Conservation (phyloP, 2,797 vertebrate species). For the Labeo calbasu region DNA sequence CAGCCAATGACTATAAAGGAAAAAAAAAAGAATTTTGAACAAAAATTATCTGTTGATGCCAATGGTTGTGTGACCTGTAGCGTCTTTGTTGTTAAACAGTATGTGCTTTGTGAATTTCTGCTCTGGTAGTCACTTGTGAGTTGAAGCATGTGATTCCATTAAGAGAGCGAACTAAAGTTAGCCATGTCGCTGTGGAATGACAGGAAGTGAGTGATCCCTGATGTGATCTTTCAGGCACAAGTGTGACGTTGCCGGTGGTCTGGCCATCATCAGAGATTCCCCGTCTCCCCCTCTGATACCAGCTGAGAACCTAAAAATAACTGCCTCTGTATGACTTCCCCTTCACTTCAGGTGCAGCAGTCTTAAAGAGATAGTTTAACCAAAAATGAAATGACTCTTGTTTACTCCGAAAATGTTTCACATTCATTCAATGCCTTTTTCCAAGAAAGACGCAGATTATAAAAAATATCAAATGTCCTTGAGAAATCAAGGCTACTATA, state of each 20-base stretch:
- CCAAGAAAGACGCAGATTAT: neutral
- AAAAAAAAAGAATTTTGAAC: neutral
- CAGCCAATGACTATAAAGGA: neutral
- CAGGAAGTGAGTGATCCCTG: conserved; percentile 45
- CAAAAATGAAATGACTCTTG: neutral
- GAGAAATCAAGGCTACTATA: conserved; percentile 1
- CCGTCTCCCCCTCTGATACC: conserved; percentile 42
- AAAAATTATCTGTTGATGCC: neutral
- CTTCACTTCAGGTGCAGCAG: conserved; percentile 6
- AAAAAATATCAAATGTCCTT: conserved; percentile 1
- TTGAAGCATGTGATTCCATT: conserved; percentile 12
- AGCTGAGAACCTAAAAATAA: conserved; percentile 54
- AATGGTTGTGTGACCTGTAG: neutral
- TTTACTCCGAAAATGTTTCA: neutral
- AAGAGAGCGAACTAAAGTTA: conserved; percentile 32
- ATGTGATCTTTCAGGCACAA: conserved; percentile 67
- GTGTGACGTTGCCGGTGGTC: conserved; percentile 61
- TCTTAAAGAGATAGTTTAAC: neutral
- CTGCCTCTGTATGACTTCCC: conserved; percentile 12
- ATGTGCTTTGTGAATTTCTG: neutral
- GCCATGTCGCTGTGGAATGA: neutral
- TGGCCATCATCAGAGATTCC: conserved; percentile 62
- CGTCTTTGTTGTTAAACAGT: neutral
- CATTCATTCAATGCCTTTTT: neutral
- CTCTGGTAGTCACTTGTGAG: neutral